Percentiles rank a stretch among this genome's conserved stretches.
These are phyloP conservation scores for Sphaeridia pumilis DNA, from an alignment of 2,888 invertebrate genomes.

Conservation along the genomic window DNA sequence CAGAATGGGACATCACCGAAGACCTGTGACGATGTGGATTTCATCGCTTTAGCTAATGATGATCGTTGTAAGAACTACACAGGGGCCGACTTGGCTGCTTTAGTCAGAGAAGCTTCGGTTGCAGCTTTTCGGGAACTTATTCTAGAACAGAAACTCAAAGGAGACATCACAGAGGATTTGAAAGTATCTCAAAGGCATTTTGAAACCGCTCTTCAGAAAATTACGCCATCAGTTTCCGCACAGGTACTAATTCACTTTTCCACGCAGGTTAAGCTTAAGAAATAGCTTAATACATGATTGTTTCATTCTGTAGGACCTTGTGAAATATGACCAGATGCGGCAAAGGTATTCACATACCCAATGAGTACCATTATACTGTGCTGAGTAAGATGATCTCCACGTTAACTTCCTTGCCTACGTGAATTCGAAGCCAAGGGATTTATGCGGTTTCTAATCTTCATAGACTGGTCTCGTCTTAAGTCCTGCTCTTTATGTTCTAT, in stretches of 20 bases:
- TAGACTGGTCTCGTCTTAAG: no score
- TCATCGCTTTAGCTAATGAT: slow-evolving; percentile 56
- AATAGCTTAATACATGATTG: background rate
- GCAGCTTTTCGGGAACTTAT: slow-evolving; percentile 67
- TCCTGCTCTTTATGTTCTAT: no score
- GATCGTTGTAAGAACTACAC: slow-evolving; percentile 65
- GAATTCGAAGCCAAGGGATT: no score
- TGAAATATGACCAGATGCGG: slow-evolving; percentile 62
- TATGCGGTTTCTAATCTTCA: no score
- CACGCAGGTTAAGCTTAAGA: background rate
- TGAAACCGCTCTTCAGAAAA: slow-evolving; percentile 58
- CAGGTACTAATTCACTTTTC: slow-evolving; percentile 44
- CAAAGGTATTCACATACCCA: slow-evolving; percentile 46
- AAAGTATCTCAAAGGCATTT: slow-evolving; percentile 61
- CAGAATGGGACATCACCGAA: slow-evolving; percentile 68
- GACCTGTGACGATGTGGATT: slow-evolving; percentile 61
- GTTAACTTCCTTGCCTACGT: no score
- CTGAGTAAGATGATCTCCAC: no score
- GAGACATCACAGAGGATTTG: slow-evolving; percentile 40
- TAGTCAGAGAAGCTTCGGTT: slow-evolving; percentile 77
- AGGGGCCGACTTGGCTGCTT: slow-evolving; percentile 84
- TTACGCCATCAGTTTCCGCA: slow-evolving; percentile 74
- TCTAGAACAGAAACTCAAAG: slow-evolving; percentile 24
- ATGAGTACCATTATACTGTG: no score
- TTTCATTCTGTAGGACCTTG: slow-evolving; percentile 49